phyloP scores from a whole-genome alignment of 2,113 vertebrate genomes.

The Varanus komodoensis region DNA sequence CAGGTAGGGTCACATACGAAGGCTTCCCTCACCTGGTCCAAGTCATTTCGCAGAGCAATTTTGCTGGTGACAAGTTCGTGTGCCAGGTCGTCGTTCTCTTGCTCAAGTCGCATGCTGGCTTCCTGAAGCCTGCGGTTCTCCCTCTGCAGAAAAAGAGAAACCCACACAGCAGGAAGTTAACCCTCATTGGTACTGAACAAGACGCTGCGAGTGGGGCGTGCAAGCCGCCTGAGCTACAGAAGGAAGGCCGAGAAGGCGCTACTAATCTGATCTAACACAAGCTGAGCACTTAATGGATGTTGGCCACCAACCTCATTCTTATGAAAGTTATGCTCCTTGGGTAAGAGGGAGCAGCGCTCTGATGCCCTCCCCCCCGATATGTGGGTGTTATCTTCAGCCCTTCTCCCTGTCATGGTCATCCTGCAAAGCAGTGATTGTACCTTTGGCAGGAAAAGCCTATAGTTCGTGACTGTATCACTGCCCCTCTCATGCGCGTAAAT shows the following conservation, averaged over 20 bases:
- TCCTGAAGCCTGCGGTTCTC: conserved; percentile 98
- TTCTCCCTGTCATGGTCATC: not conserved
- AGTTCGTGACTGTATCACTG: not conserved
- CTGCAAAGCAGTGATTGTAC: conserved; percentile 19
- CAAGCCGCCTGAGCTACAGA: rapidly evolving
- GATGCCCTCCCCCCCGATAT: conserved; percentile 26
- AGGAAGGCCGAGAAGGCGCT: conserved; percentile 10
- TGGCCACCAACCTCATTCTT: conserved; percentile 24
- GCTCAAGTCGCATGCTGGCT: conserved; percentile 97
- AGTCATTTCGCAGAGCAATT: conserved; percentile 94
- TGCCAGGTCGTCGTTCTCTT: conserved; percentile 97
- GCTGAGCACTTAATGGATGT: not conserved
- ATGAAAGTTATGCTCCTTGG: conserved; percentile 21
- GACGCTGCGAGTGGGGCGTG: not conserved
- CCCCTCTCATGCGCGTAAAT: rapidly evolving
- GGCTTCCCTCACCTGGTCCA: conserved; percentile 89
- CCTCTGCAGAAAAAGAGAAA: conserved; percentile 80
- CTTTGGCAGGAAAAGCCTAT: conserved; percentile 20
- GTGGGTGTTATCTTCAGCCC: conserved; percentile 37
- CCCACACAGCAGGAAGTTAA: conserved; percentile 58
- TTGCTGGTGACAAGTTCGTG: conserved; percentile 99
- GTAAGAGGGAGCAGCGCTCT: conserved; percentile 35
- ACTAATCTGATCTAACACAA: not conserved
- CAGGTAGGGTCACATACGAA: not conserved
- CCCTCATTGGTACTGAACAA: not conserved